Percentiles rank a stretch among this genome's conserved stretches.
phyloP scores from a whole-genome alignment of 2,797 vertebrate genomes.

The Pseudopleuronectes americanus region DNA sequence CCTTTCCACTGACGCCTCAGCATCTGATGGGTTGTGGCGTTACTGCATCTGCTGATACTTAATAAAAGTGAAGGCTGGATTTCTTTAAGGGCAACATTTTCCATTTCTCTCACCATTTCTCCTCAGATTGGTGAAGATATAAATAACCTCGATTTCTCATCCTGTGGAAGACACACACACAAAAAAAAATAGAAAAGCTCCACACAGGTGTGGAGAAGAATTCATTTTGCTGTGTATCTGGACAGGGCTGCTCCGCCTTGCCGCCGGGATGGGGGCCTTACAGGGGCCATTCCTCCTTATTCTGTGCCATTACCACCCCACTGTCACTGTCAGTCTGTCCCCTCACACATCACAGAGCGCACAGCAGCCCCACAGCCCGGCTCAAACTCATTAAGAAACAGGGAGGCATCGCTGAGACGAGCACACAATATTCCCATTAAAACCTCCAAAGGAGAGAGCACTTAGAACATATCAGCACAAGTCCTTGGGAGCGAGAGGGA shows the following conservation, averaged over 20 bases:
- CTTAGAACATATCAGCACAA: constrained; percentile 69
- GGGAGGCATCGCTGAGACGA: constrained; percentile 70
- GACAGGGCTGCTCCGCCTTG: constrained; percentile 59
- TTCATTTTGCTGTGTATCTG: constrained; percentile 68
- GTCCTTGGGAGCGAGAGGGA: constrained; percentile 67
- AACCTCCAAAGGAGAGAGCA: constrained; percentile 61
- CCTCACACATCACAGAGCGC: constrained; percentile 76
- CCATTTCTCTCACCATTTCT: constrained; percentile 49
- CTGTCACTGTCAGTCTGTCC: constrained; percentile 78
- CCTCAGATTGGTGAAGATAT: constrained; percentile 53
- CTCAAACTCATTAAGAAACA: constrained; percentile 75
- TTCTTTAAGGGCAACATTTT: constrained; percentile 54
- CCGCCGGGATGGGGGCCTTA: constrained; percentile 50
- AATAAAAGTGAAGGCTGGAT: constrained; percentile 54
- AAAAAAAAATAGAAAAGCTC: constrained; percentile 9
- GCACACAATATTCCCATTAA: constrained; percentile 70
- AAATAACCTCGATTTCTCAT: constrained; percentile 60
- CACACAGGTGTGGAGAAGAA: constrained; percentile 62
- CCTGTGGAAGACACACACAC: constrained; percentile 7
- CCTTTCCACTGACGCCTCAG: constrained; percentile 45
- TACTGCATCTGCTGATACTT: constrained; percentile 47
- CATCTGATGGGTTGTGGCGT: constrained; percentile 45
- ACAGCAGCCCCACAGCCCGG: constrained; percentile 58
- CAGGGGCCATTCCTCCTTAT: constrained; percentile 79
- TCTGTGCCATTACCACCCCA: constrained; percentile 77